Conservation (phyloP, 2,797 vertebrate species). For the Botia almorhae region DNA sequence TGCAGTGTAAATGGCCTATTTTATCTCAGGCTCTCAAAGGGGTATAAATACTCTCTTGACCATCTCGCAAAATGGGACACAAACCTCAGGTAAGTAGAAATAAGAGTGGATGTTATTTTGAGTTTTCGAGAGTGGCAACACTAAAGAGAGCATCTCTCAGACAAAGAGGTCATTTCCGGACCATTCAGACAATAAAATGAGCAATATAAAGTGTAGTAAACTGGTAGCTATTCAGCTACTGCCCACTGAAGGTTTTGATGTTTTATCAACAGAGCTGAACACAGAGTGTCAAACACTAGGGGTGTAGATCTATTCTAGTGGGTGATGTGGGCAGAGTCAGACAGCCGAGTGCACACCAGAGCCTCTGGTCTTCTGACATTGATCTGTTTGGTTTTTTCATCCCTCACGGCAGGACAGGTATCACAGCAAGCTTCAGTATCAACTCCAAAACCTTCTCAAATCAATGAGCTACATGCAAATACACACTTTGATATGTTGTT, state of each 20-base stretch:
- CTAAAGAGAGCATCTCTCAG: slow-evolving; percentile 18
- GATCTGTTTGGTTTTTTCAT: slow-evolving; percentile 63
- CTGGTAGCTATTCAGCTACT: slow-evolving; percentile 14
- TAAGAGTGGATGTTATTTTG: slow-evolving; percentile 29
- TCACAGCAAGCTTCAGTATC: slow-evolving; percentile 30
- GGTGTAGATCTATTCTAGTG: slow-evolving; percentile 41
- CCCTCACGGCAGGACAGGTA: slow-evolving; percentile 32
- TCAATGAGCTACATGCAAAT: slow-evolving; percentile 50
- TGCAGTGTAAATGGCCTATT: slow-evolving; percentile 43
- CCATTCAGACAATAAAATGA: slow-evolving; percentile 7
- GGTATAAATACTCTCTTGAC: slow-evolving; percentile 51
- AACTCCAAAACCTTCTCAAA: slow-evolving; percentile 33
- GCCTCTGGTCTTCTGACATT: slow-evolving; percentile 59
- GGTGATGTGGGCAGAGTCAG: slow-evolving; percentile 37
- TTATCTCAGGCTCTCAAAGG: slow-evolving; percentile 28
- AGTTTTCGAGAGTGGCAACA: slow-evolving; percentile 3
- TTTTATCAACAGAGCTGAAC: slow-evolving; percentile 59
- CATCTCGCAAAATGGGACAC: slow-evolving; percentile 44
- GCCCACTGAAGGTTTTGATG: slow-evolving; percentile 49
- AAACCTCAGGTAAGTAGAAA: slow-evolving; percentile 24
- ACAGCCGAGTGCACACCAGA: slow-evolving; percentile 52
- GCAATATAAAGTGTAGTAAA: slow-evolving; percentile 12
- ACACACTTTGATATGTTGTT: slow-evolving; percentile 20
- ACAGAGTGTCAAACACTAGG: slow-evolving; percentile 35
- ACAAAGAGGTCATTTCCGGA: slow-evolving; percentile 35